Base-by-base conservation (phyloP, 2,888 invertebrate species). In the Lagria hirta region DNA sequence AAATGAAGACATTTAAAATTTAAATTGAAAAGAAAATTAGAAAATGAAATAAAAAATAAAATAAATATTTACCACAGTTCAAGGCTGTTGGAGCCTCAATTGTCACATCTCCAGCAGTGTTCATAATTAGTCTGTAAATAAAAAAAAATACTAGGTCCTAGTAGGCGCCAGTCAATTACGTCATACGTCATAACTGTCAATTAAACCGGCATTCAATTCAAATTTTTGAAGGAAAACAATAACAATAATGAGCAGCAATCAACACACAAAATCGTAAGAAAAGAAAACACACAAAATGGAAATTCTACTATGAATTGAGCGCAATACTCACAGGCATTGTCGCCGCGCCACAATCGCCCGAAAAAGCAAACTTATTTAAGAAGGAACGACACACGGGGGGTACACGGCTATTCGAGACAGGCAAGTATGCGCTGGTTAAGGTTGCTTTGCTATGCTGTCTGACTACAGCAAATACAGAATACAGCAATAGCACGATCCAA, bases 291-390 rank as follows among this genome's bases (percentile, higher is more conserved):
- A 24, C 36, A 37, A 33, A 21, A 18, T 26, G 5, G 15, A 32
- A 28, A 27, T 13, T 21, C 14, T 32, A 18, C 14, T 32, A 18
- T 20, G 26, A 26, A 34, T 14, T 10, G 17, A 23, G 17, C 43
- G 20, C 21, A 49, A 54, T 59, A 60, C 60, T 58, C 58, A 61
- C 60, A 58, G 59, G 58, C 58, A 58, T 60, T 52, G 57, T 57
- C 29, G 42, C 7, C 22, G 26, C 27, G 30, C 16, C 27, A 13
- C 27, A n/a, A n/a, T 8, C 14, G 10, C 14, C 14, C 14, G 15
- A 27, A 27, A n/a, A 14, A 14, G 13, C 27, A 16, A 12, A 27
- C 6, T 7, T 15, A 24, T 12, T 24, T 14, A n/a, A n/a, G n/a
- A n/a, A n/a, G n/a, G n/a, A n/a, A n/a, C n/a, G n/a, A n/a, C n/a